Percentiles rank a stretch among this genome's conserved stretches.
These are phyloP conservation scores for Mormyrus proboscirostris DNA, from an alignment of 2,797 vertebrate species.

Conservation along the genomic window DNA sequence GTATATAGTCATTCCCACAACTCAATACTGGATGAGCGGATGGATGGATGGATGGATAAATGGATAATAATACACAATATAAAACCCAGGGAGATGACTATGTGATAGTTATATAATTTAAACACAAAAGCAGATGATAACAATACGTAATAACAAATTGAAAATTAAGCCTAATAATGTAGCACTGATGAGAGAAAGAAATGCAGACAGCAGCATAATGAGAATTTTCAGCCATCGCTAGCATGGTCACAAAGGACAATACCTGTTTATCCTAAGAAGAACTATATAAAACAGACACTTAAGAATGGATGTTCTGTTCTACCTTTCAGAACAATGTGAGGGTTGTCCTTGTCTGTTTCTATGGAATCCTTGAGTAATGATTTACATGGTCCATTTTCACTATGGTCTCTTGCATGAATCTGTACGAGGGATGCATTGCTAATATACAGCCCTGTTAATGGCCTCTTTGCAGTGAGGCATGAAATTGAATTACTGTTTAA, in stretches of 20 bases:
- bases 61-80: background rate
- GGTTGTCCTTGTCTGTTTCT: background rate
- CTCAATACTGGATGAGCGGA: background rate
- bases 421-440: background rate
- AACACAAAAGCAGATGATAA: background rate
- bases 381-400: background rate
- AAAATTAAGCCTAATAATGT: background rate
- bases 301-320: background rate
- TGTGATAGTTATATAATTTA: background rate
- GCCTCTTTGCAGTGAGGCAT: background rate
- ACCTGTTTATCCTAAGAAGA: background rate
- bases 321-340: background rate
- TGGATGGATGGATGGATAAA: background rate
- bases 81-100: background rate
- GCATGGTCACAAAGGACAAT: background rate
- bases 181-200: background rate
- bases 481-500: slow-evolving; percentile 8
- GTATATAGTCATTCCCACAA: background rate
- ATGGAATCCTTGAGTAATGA: background rate
- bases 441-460: background rate
- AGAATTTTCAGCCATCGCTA: background rate
- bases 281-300: background rate
- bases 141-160: background rate
- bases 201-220: background rate
- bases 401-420: background rate